Evolutionary conservation across 2,888 invertebrate genomes (phyloP), one percentile per base, ranked within the genome.

Genomic region (Phortica okadai): DNA sequence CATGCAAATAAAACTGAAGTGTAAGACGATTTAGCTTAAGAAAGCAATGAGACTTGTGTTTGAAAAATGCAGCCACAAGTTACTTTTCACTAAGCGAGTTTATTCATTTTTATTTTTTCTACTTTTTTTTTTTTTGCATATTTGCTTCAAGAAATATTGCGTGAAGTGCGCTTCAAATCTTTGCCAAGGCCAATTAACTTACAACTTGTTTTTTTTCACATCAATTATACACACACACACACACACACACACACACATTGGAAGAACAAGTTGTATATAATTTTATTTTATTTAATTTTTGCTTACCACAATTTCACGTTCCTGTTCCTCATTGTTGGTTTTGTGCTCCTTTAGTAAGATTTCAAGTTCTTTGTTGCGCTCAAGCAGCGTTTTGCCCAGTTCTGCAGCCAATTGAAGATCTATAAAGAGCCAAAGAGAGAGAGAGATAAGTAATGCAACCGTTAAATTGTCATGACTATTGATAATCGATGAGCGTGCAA

Each of bases 371-470:
- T 97, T 97, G 92, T 98, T 98, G 82, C 98, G 93, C 92, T 98
- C 98, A 88, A 98, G 92, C 74, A 98, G 93, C 6, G 97, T 98
- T 92, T 98, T 98, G 73, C 98, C 98, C 82, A 98, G 94, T 92
- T 98, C 98, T 5, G 98, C 98, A 69, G 98, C 98, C 90, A 98
- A 92, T 92, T 98, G 98, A 89, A 98, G 94, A 93, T 98, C 98
- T 98, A 94, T 5, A 95, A 94, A 84, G 87, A 84, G 88, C 76
- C 84, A 82, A 76, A 80, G 73, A 76, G 8, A 66, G 41, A 14
- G 64, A 33, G 8, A 66, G 11, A 10, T 33, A 41, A 66, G 25
- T 41, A 45, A 10, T 45, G 10, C 45, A 45, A 45, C 21, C 21
- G 21, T 56, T 6, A 56, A 56, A 6, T 56, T 56, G 56, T 21